Evolutionary conservation across 2,113 vertebrate species (phyloP).

Genomic region (Trichomycterus rosablanca): DNA sequence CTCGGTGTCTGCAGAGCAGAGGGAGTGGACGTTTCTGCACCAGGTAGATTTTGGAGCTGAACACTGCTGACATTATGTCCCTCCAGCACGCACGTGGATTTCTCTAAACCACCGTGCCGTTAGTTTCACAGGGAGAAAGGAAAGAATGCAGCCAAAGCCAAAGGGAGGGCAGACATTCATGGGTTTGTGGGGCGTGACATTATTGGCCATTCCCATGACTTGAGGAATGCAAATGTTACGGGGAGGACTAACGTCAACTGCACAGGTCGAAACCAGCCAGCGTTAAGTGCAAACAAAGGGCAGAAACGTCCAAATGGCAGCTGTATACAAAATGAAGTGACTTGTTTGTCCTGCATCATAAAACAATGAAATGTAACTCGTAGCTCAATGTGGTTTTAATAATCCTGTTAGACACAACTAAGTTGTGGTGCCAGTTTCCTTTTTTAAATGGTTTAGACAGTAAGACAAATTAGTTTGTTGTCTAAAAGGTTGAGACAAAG

Average conservation of each 20-base stretch:
- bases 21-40: too few species aligned
- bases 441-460: too few species aligned
- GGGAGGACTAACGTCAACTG: neutral
- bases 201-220: conserved; percentile 20
- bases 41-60: too few species aligned
- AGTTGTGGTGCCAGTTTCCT: too few species aligned
- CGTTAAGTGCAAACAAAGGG: conserved; percentile 2
- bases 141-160: conserved; percentile 22
- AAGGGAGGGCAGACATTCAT: neutral
- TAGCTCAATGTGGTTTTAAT: conserved; percentile 1
- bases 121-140: too few species aligned
- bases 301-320: conserved; percentile 9
- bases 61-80: too few species aligned
- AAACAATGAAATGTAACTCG: conserved; percentile 6
- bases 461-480: too few species aligned
- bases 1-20: too few species aligned
- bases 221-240: conserved; percentile 27
- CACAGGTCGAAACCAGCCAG: conserved; percentile 7
- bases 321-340: conserved; percentile 7
- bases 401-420: conserved; percentile 14
- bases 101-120: neutral
- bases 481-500: too few species aligned
- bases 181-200: conserved; percentile 5
- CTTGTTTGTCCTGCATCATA: conserved; percentile 14
- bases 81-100: too few species aligned